These are phyloP conservation scores for Ectropis grisescens DNA, from an alignment of 1,140 invertebrate species.

Conservation along the genomic window DNA sequence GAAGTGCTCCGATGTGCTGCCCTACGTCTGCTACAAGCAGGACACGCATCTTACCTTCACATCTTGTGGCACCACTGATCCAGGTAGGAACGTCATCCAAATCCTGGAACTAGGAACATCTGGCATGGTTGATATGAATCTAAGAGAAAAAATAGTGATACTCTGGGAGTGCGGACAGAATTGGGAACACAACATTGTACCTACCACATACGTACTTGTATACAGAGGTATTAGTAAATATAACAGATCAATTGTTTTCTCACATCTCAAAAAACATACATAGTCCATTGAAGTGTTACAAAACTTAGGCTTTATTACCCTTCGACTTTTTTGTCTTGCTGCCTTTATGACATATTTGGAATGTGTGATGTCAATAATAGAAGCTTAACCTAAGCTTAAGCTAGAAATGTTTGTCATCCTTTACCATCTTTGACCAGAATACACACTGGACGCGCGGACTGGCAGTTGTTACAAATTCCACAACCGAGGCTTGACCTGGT, in stretches of 20 bases:
- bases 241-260: too few relatives aligned
- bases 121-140: background rate
- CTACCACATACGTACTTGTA: background rate
- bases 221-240: background rate
- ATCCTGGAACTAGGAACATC: background rate
- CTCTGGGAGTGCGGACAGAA: background rate
- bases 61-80: slow-evolving; percentile 18
- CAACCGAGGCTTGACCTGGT: slow-evolving; percentile 14
- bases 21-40: slow-evolving; percentile 23
- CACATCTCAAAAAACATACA: too few relatives aligned
- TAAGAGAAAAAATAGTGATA: background rate
- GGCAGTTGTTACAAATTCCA: slow-evolving; percentile 36
- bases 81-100: slow-evolving; percentile 7
- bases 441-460: slow-evolving; percentile 9
- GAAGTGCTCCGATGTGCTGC: slow-evolving; percentile 12
- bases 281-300: too few relatives aligned
- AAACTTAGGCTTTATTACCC: background rate
- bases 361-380: background rate
- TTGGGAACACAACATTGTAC: background rate
- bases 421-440: slow-evolving; percentile 18
- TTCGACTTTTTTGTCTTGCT: background rate
- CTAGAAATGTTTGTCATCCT: too few relatives aligned
- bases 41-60: slow-evolving; percentile 5
- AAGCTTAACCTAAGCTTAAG: background rate
- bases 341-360: background rate